These are phyloP conservation scores for Tiliacea aurago DNA, from an alignment of 2,888 invertebrate genomes.

Conservation along the genomic window DNA sequence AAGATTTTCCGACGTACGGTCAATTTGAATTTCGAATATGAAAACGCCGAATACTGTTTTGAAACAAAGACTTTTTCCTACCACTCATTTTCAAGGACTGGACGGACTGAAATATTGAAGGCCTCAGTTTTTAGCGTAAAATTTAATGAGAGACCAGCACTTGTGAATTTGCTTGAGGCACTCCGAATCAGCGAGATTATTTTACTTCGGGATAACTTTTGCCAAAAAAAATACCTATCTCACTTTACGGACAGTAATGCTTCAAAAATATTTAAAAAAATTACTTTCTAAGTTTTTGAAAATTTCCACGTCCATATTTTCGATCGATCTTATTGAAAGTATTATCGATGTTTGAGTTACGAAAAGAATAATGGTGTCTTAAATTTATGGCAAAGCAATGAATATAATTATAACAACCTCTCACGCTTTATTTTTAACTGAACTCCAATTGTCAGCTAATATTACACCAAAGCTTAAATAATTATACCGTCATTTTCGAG, in stretches of 20 bases:
- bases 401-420: constrained; percentile 30
- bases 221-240: not conserved
- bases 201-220: not conserved
- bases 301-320: constrained; percentile 16
- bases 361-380: constrained; percentile 15
- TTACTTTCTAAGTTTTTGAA: not conserved
- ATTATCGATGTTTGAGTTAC: not conserved
- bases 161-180: not conserved
- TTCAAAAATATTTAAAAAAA: not conserved
- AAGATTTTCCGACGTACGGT: not conserved
- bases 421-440: constrained; percentile 59
- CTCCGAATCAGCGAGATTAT: not conserved
- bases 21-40: not conserved
- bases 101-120: constrained; percentile 5
- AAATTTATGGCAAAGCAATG: constrained; percentile 24
- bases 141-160: constrained; percentile 6
- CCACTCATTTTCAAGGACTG: not conserved
- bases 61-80: constrained; percentile 10
- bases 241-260: not conserved
- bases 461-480: constrained; percentile 75
- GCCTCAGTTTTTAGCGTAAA: not conserved
- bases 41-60: not conserved
- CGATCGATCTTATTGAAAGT: constrained; percentile 18
- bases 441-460: constrained; percentile 72
- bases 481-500: constrained; percentile 61